These are phyloP conservation scores for Lepidurus couesii DNA, from an alignment of 1,140 invertebrate genomes.

Conservation along the genomic window DNA sequence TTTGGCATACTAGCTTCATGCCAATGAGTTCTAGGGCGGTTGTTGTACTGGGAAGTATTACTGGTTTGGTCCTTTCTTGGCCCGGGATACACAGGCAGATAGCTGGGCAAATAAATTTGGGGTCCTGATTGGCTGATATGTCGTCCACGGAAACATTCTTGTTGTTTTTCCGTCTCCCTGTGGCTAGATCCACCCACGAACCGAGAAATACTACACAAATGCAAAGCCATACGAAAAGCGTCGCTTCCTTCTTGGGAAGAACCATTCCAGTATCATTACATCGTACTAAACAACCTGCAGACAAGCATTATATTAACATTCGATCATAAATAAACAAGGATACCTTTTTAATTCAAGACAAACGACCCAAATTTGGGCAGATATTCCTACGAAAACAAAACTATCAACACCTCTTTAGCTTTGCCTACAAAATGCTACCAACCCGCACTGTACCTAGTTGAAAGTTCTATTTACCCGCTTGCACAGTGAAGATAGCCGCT, in stretches of 20 bases:
- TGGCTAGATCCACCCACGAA: neutral
- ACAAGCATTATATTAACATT: neutral
- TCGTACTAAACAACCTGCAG: neutral
- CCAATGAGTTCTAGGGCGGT: slow-evolving; percentile 10
- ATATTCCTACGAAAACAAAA: neutral
- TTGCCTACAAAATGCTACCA: neutral
- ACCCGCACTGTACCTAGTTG: neutral
- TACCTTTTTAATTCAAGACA: neutral
- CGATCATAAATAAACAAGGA: neutral
- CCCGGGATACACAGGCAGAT: neutral
- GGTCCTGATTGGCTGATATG: neutral
- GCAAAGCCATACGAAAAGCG: slow-evolving; percentile 8
- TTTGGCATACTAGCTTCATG: neutral
- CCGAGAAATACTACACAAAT: neutral
- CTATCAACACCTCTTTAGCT: neutral
- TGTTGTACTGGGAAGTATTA: neutral
- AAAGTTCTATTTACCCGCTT: no score
- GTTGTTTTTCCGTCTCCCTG: neutral
- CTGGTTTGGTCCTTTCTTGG: neutral
- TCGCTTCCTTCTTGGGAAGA: slow-evolving; percentile 21
- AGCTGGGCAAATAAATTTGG: neutral
- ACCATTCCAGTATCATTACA: slow-evolving; percentile 11
- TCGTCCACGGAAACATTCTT: neutral
- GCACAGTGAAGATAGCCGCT: no score
- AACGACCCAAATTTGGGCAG: neutral